Base-by-base conservation (phyloP, 2,113 vertebrate genomes). In the Nibea coibor region DNA sequence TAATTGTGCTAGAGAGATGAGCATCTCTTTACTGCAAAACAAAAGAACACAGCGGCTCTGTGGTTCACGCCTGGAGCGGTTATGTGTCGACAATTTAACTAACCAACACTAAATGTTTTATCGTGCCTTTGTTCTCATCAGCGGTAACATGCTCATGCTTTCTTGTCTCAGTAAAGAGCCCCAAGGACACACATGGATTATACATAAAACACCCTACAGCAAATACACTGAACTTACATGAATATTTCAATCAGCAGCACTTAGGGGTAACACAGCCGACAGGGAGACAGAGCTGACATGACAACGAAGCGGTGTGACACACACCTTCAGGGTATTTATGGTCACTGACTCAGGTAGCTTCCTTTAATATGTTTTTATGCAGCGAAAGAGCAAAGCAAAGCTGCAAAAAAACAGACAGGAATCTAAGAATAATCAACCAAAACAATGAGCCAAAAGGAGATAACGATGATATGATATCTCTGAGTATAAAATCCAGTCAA, bases 201-300 rank as follows among this genome's bases (percentile, higher is more conserved):
- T 87, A 88, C 70, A 88, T 87, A 68, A 88, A 85, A 85, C 39
- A 26, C 24, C 75, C 79, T 65, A 75, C 69, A 69, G 83, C 57
- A 12, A 80, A 58, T 75, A 81, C 4, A 3, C 31, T 47, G 51
- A 75, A 78, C 73, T 26, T 57, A 57, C 84, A 91, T 91, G 61
- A 91, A 91, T 91, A 91, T 91, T 88, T 91, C 71, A 91, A 75
- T 85, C 77, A 56, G 72, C 74, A 75, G 84, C 86, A 87, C 90
- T 91, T 87, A 78, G 28, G 43, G 22, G 61, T n/a, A 68, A 80
- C 69, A 54, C 65, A 48, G 73, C 28, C 10, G 26, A 53, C 35
- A 15, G 26, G 22, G 66, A 78, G 75, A 77, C 22, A 65, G 54
- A 63, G 31, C 53, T 12, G 9, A 75, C 45, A 53, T 72, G 83